phyloP scores from a whole-genome alignment of 92 coral and sea anemone species.

The Actinernus sp. region DNA sequence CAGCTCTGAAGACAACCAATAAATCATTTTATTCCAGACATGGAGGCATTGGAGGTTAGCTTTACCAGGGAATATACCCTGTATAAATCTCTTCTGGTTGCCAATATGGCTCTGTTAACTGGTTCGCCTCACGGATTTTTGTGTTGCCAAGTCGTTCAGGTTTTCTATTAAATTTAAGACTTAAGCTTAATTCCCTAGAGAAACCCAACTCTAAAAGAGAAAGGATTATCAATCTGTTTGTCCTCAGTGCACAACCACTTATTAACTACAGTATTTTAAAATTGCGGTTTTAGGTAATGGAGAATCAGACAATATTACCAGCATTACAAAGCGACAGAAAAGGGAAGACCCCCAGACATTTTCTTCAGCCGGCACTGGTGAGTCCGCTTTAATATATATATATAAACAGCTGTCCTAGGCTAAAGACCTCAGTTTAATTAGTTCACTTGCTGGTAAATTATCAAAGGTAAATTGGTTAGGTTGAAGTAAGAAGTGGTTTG shows the following conservation, averaged over 20 bases:
- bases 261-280: too few relatives aligned
- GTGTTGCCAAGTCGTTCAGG: background rate
- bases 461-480: too few relatives aligned
- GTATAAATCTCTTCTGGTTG: background rate
- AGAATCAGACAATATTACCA: slow-evolving; percentile 49
- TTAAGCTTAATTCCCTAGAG: too few relatives aligned
- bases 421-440: too few relatives aligned
- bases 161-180: too few relatives aligned
- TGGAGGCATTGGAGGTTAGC: slow-evolving; percentile 74
- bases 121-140: background rate
- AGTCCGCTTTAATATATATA: too few relatives aligned
- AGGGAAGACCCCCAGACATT: slow-evolving; percentile 2
- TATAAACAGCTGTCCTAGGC: too few relatives aligned
- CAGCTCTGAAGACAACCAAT: slow-evolving; percentile 62
- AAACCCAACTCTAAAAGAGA: too few relatives aligned
- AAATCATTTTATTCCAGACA: slow-evolving; percentile 85
- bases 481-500: too few relatives aligned
- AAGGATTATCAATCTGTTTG: too few relatives aligned
- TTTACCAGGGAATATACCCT: background rate
- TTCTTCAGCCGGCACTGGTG: slow-evolving; percentile 4
- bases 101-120: background rate
- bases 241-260: too few relatives aligned
- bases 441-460: too few relatives aligned
- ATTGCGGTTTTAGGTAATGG: slow-evolving; percentile 66
- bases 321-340: slow-evolving; percentile 49